Percentiles rank a stretch among this genome's conserved stretches.
These are phyloP conservation scores for Melanostoma scalare DNA, from an alignment of 2,888 invertebrate genomes.

Conservation along the genomic window DNA sequence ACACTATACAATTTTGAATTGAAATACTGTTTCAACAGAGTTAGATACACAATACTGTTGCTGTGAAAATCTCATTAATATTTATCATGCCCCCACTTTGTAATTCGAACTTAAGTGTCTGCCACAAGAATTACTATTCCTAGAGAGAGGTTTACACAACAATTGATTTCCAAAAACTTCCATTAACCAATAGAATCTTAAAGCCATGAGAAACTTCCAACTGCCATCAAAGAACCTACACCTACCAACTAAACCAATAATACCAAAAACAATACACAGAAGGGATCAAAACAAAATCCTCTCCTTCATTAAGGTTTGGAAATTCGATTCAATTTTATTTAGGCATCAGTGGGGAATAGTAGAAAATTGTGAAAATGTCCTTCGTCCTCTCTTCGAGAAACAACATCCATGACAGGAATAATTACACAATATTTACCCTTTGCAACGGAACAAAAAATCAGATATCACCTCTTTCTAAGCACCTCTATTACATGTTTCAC, in stretches of 20 bases:
- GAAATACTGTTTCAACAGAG: no score
- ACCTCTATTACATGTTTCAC: slow-evolving; percentile 64
- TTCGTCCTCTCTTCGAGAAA: slow-evolving; percentile 19
- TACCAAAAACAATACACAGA: slow-evolving; percentile 20
- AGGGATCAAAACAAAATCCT: slow-evolving; percentile 47
- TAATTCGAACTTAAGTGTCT: slow-evolving; percentile 4
- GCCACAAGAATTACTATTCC: slow-evolving; percentile 8
- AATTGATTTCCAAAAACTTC: slow-evolving; percentile 24
- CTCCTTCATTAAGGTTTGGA: slow-evolving; percentile 25
- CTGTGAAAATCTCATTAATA: slow-evolving; percentile 19
- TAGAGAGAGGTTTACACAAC: slow-evolving; percentile 5
- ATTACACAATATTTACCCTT: slow-evolving; percentile 64
- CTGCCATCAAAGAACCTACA: slow-evolving; percentile 5
- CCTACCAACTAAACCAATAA: slow-evolving; percentile 16
- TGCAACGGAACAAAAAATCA: slow-evolving; percentile 32
- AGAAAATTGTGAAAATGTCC: slow-evolving; percentile 49
- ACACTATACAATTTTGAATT: no score
- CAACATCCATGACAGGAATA: slow-evolving; percentile 58
- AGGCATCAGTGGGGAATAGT: neutral
- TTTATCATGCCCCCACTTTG: neutral
- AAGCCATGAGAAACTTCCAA: slow-evolving; percentile 27
- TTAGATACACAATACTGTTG: no score
- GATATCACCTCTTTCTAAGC: slow-evolving; percentile 55
- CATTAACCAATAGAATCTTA: slow-evolving; percentile 25
- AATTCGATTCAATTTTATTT: slow-evolving; percentile 38